phyloP scores from a whole-genome alignment of 2,888 invertebrate genomes.

The Aporophyla nigra region DNA sequence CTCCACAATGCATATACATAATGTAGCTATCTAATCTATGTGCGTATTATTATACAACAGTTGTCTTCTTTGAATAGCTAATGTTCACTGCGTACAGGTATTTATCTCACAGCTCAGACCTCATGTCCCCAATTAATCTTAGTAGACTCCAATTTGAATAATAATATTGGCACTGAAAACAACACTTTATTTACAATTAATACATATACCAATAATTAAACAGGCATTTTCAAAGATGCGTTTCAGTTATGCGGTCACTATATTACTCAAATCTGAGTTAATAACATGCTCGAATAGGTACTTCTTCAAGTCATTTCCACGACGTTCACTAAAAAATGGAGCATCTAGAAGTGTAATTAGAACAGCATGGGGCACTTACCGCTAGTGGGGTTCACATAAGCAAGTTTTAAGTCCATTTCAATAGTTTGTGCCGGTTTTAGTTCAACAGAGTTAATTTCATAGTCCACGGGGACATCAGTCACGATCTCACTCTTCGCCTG shows the following conservation, averaged over 20 bases:
- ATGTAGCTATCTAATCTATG: slow-evolving; percentile 72
- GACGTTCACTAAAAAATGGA: slow-evolving; percentile 46
- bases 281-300: slow-evolving; percentile 18
- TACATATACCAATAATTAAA: background rate
- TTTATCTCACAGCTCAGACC: slow-evolving; percentile 75
- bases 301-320: slow-evolving; percentile 33
- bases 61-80: slow-evolving; percentile 81
- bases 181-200: slow-evolving; percentile 23
- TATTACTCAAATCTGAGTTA: slow-evolving; percentile 26
- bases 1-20: slow-evolving; percentile 82
- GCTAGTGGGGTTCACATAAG: slow-evolving; percentile 91
- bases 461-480: slow-evolving; percentile 86
- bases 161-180: slow-evolving; percentile 63
- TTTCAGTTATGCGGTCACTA: slow-evolving; percentile 15
- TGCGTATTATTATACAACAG: slow-evolving; percentile 86
- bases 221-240: background rate
- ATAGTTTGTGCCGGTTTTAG: slow-evolving; percentile 88
- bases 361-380: slow-evolving; percentile 86
- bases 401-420: slow-evolving; percentile 92
- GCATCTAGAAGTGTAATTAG: slow-evolving; percentile 43
- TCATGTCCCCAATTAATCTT: slow-evolving; percentile 83
- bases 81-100: slow-evolving; percentile 65
- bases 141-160: slow-evolving; percentile 80
- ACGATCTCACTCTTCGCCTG: slow-evolving; percentile 87
- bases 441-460: slow-evolving; percentile 86